Evolutionary conservation across 2,113 vertebrate genomes (phyloP).

Genomic region (Crypturellus undulatus): DNA sequence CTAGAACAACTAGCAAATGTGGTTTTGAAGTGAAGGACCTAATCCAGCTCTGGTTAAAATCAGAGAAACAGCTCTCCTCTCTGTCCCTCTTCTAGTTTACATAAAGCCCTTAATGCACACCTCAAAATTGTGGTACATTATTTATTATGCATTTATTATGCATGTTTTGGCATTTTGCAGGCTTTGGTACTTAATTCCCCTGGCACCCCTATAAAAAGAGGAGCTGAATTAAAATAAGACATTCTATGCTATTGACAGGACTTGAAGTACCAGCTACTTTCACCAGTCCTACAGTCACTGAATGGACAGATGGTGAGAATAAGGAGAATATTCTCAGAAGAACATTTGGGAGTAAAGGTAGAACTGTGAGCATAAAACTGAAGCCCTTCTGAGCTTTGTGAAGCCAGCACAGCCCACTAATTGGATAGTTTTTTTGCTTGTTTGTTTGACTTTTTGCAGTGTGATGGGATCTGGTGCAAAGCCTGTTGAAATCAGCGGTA

Average conservation of each 20-base stretch:
- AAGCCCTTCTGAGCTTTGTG: not conserved
- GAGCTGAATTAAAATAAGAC: not conserved
- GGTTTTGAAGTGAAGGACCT: not conserved
- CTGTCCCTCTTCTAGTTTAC: not conserved
- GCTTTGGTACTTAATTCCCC: not conserved
- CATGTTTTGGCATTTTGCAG: not conserved
- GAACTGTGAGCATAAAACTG: not conserved
- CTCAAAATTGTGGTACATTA: not conserved
- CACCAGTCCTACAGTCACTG: not conserved
- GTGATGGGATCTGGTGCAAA: not conserved
- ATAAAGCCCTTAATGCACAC: not conserved
- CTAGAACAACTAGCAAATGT: not conserved
- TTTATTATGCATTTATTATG: not conserved
- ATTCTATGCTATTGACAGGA: not conserved
- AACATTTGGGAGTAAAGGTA: not conserved
- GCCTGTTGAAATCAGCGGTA: not conserved
- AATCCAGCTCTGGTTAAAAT: not conserved
- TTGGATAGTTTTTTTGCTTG: not conserved
- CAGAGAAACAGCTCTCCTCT: not conserved
- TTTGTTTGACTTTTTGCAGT: not conserved
- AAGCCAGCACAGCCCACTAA: not conserved
- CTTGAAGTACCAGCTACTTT: not conserved
- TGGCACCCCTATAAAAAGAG: not conserved
- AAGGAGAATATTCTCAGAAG: not conserved
- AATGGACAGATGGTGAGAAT: not conserved